Base-by-base conservation (phyloP, 2,797 vertebrate genomes). In the Tenualosa ilisha region DNA sequence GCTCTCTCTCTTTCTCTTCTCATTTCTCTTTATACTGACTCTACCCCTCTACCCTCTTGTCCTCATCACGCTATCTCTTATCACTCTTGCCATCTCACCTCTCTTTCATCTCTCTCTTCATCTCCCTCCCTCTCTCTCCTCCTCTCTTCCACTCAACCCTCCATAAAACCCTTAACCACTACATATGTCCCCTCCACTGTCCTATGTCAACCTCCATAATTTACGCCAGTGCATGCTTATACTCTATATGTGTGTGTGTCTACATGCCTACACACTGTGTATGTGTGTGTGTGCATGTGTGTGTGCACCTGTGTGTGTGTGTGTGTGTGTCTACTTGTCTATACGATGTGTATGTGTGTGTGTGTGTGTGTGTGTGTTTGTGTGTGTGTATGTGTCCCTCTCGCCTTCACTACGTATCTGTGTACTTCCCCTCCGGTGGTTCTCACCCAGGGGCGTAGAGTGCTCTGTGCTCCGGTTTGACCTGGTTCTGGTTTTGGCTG, bases 391-490 rank as follows among this genome's bases (percentile, higher is more conserved):
- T 56, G 54, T 5, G 54, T 56, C 0, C 5, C 31, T 1, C 31
- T 31, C 31, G 31, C 31, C 31, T 31, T 31, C 31, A 31, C 31
- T 31, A 31, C 1, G 31, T 31, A 31, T 31, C 15, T 56, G 15
- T 56, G 53, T 56, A 31, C 31, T 31, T 31, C 31, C 31, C 31
- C 31, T 31, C 31, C 31, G 31, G 15, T 26, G 2, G 56, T 68
- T 12, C 61, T 93, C 91, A 96, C 95, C 95, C 94, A 13, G 98
- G 96, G 89, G 97, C 96, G 91, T 99, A 99, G 92, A 97, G 96
- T 86, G 96, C 96, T 91, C 97, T 96, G 92, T 97, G 97, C 89
- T 99, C 98, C 0, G 97, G 95, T 92, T 99, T 99, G 96, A 98
- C 94, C 90, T 97, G 96, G 86, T 95, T 95, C 95, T 91, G 92